These are phyloP conservation scores for Bradysia coprophila DNA, from an alignment of 1,140 invertebrate species.

Conservation along the genomic window DNA sequence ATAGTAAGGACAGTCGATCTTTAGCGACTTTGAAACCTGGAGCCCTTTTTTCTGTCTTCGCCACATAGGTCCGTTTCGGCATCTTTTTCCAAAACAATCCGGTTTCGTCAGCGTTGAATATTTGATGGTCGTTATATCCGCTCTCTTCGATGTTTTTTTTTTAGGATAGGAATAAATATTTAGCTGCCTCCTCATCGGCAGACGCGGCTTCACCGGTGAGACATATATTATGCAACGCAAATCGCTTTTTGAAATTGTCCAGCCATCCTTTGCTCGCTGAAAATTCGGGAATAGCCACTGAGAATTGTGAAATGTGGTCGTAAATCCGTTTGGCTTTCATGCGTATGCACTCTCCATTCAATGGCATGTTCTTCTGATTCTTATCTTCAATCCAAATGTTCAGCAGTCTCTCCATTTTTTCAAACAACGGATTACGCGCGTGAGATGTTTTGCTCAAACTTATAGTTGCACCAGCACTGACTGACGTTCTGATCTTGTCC, in stretches of 20 bases:
- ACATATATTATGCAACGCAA: slow-evolving; percentile 13
- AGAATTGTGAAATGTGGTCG: too few relatives aligned
- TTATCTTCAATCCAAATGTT: slow-evolving; percentile 11
- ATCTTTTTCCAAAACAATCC: slow-evolving; percentile 21
- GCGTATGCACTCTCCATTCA: slow-evolving; percentile 11
- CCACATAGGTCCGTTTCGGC: slow-evolving; percentile 11
- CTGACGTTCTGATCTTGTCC: too few relatives aligned
- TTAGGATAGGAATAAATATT: slow-evolving; percentile 15
- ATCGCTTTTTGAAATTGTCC: slow-evolving; percentile 11
- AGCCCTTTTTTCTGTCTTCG: slow-evolving; percentile 7
- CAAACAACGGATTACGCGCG: too few relatives aligned
- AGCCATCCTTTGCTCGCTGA: slow-evolving; percentile 10
- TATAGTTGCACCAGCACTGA: too few relatives aligned
- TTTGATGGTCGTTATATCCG: slow-evolving; percentile 18
- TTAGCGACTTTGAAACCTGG: slow-evolving; percentile 20
- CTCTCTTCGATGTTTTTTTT: slow-evolving; percentile 19
- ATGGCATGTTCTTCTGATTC: slow-evolving; percentile 9
- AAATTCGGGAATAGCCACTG: too few relatives aligned
- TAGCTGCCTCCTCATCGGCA: slow-evolving; percentile 14
- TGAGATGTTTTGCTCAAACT: too few relatives aligned
- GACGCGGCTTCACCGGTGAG: slow-evolving; percentile 18
- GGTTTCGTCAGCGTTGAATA: slow-evolving; percentile 25
- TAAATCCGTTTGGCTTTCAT: slow-evolving; percentile 11
- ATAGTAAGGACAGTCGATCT: slow-evolving; percentile 19
- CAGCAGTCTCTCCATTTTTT: slow-evolving; percentile 12